These are phyloP conservation scores for Urocynchramus pylzowi DNA, from an alignment of 2,113 vertebrate species.

Conservation along the genomic window DNA sequence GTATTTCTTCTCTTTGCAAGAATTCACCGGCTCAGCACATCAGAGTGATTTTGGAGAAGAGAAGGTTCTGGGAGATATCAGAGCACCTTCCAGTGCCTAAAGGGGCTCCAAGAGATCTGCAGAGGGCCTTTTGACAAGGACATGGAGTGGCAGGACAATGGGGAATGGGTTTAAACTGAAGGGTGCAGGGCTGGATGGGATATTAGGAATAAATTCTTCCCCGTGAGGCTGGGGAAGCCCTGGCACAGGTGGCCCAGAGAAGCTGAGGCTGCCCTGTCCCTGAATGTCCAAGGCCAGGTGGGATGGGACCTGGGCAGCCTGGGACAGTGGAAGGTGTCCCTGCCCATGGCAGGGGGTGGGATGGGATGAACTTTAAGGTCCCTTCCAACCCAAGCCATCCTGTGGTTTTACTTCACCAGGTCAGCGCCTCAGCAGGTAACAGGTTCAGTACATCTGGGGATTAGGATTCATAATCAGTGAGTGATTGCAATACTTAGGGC, in stretches of 20 bases:
- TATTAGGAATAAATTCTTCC: not conserved
- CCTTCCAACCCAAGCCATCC: not conserved
- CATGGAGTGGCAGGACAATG: not conserved
- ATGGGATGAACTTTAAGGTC: not conserved
- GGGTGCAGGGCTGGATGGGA: not conserved
- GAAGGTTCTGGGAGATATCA: not conserved
- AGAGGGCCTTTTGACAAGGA: not conserved
- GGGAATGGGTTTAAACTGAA: not conserved
- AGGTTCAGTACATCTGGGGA: not conserved
- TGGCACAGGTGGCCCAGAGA: not conserved
- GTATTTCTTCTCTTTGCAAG: not conserved
- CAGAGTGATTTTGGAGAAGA: not conserved
- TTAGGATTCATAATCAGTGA: not conserved
- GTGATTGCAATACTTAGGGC: not conserved
- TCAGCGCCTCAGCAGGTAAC: not conserved
- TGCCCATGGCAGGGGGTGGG: not conserved
- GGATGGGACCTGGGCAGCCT: not conserved
- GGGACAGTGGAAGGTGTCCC: not conserved
- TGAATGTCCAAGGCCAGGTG: not conserved
- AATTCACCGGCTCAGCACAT: not conserved
- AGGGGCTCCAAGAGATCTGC: not conserved
- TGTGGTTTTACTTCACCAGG: not conserved
- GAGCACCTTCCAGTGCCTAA: not conserved
- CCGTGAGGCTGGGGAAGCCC: not conserved
- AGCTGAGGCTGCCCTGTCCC: not conserved